These are phyloP conservation scores for Schizotus pectinicornis DNA, from an alignment of 2,888 invertebrate genomes.

Conservation along the genomic window DNA sequence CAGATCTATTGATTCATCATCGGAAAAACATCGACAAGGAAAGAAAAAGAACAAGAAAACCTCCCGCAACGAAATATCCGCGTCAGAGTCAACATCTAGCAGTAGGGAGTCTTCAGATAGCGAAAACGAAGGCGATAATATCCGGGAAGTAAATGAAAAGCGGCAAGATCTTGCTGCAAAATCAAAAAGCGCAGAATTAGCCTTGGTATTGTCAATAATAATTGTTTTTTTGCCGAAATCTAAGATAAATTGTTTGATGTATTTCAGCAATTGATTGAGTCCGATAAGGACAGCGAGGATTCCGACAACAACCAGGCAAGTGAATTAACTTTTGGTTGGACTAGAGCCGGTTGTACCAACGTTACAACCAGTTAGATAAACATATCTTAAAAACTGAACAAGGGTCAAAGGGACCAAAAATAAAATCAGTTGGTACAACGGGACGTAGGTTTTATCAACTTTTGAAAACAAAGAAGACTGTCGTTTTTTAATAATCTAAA, in stretches of 20 bases:
- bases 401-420: no score
- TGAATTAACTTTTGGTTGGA: no score
- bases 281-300: not conserved
- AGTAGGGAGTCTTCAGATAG: not conserved
- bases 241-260: not conserved
- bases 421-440: no score
- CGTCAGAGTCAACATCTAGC: not conserved
- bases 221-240: not conserved
- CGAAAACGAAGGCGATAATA: not conserved
- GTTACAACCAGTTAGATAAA: no score
- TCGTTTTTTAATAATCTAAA: no score
- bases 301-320: no score
- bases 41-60: conserved; percentile 32
- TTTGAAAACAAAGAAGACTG: no score
- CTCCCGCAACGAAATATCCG: not conserved
- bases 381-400: no score
- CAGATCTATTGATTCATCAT: conserved; percentile 28
- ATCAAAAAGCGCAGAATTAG: conserved; percentile 9
- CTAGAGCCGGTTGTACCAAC: no score
- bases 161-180: not conserved
- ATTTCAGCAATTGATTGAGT: not conserved
- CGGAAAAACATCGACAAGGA: conserved; percentile 29
- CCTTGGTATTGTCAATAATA: not conserved
- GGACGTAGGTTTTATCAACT: no score
- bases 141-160: no score